phyloP scores from a whole-genome alignment of 2,113 vertebrate species.

The Sprattus sprattus region DNA sequence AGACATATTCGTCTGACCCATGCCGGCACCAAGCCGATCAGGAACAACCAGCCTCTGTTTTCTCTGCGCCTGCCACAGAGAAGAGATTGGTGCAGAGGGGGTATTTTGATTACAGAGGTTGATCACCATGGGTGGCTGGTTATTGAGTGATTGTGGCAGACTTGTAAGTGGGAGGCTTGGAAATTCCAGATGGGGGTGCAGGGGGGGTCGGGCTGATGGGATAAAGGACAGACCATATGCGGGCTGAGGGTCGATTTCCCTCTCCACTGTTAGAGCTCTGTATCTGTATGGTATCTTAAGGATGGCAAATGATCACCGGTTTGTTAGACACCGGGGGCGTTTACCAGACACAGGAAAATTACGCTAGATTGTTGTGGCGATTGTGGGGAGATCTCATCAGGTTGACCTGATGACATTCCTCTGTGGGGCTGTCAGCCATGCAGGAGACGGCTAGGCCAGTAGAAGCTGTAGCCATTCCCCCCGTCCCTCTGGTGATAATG shows the following conservation, averaged over 20 bases:
- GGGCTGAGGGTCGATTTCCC: not conserved
- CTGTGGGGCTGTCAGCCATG: not conserved
- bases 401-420: not conserved
- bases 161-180: not conserved
- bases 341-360: not conserved
- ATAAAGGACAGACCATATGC: not conserved
- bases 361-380: not conserved
- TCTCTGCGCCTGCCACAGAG: not conserved
- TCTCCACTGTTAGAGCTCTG: not conserved
- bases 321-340: not conserved
- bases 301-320: not conserved
- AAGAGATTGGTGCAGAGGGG: not conserved
- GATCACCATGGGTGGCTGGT: not conserved
- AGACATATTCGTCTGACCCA: not conserved
- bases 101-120: not conserved
- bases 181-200: not conserved
- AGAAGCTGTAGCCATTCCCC: constrained; percentile 7
- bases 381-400: not conserved
- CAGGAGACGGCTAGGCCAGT: constrained; percentile 9
- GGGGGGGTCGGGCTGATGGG: not conserved
- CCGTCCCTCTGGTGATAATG: not conserved
- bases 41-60: not conserved
- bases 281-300: not conserved
- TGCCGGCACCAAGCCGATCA: not conserved
- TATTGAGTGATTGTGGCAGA: not conserved